These are phyloP conservation scores for Dione juno DNA, from an alignment of 2,888 invertebrate species.

Conservation along the genomic window DNA sequence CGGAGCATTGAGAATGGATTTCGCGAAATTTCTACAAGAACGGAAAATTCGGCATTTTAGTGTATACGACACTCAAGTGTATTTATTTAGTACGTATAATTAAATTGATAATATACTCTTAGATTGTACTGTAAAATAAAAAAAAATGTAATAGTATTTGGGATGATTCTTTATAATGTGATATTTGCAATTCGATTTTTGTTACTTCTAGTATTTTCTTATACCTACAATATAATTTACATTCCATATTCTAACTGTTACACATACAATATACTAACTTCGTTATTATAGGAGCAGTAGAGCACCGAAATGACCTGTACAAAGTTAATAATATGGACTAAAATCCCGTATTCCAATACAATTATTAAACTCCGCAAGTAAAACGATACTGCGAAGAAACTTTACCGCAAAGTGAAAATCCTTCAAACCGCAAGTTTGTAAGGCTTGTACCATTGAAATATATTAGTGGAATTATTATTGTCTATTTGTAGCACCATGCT, in stretches of 20 bases:
- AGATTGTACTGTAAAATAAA: too few species aligned
- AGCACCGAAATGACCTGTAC: neutral
- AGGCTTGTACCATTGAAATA: conserved; percentile 26
- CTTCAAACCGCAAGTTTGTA: conserved; percentile 30
- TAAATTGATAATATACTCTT: too few species aligned
- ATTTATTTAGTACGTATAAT: too few species aligned
- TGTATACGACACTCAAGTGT: too few species aligned
- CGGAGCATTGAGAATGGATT: too few species aligned
- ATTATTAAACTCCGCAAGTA: conserved; percentile 21
- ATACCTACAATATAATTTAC: neutral
- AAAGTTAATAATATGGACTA: conserved; percentile 1
- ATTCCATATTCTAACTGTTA: neutral
- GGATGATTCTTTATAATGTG: too few species aligned
- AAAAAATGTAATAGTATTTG: too few species aligned
- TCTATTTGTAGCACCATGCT: conserved; percentile 21
- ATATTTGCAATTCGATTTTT: too few species aligned
- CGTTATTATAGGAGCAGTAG: neutral
- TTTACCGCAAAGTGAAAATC: conserved; percentile 32
- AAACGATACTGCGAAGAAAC: conserved; percentile 29
- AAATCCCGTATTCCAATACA: neutral
- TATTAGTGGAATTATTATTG: conserved; percentile 27
- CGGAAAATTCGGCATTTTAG: too few species aligned
- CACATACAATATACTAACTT: neutral
- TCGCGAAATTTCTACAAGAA: too few species aligned
- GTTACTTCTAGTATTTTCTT: too few species aligned